These are phyloP conservation scores for Orussus abietinus DNA, from an alignment of 1,140 invertebrate genomes.

Conservation along the genomic window DNA sequence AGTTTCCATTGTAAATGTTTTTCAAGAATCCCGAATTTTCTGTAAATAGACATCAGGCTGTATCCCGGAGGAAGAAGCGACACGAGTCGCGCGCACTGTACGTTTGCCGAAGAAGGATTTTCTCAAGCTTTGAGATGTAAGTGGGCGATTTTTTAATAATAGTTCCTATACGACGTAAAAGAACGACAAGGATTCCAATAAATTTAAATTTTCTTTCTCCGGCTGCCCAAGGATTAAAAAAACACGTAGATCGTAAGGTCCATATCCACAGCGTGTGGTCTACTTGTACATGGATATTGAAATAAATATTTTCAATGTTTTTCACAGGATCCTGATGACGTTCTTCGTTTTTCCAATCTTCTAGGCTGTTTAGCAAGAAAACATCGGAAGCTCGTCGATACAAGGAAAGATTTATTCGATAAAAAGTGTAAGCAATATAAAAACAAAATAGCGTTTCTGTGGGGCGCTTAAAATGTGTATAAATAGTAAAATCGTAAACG, in stretches of 20 bases:
- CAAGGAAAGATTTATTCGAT: constrained; percentile 1
- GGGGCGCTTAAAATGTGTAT: background rate
- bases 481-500: background rate
- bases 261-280: constrained; percentile 42
- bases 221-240: constrained; percentile 30
- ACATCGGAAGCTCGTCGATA: background rate
- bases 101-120: no score
- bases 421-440: background rate
- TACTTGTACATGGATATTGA: constrained; percentile 42
- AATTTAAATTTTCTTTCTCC: constrained; percentile 29
- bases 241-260: constrained; percentile 35
- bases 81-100: no score
- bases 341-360: constrained; percentile 2
- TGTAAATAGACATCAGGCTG: no score
- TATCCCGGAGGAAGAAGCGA: no score
- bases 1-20: no score
- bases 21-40: no score
- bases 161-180: constrained; percentile 32
- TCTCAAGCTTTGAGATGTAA: no score
- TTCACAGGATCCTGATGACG: constrained; percentile 27
- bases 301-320: constrained; percentile 47
- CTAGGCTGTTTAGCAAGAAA: constrained; percentile 2
- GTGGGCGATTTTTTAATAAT: constrained; percentile 30
- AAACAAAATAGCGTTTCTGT: background rate
- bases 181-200: constrained; percentile 26